phyloP scores from a whole-genome alignment of 2,113 vertebrate species.

The Hypanus sabinus region DNA sequence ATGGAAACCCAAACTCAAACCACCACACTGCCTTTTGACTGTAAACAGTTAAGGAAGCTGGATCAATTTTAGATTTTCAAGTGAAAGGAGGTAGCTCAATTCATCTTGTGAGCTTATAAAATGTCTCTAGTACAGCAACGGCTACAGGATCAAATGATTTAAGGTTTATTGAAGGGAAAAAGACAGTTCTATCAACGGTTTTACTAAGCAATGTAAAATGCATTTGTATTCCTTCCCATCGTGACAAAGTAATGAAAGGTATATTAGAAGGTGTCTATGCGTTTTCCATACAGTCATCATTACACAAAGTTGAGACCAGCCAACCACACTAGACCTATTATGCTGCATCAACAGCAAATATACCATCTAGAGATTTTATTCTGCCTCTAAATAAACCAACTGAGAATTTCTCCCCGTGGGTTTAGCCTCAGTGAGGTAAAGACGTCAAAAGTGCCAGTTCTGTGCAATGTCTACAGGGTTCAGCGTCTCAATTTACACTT shows the following conservation, averaged over 20 bases:
- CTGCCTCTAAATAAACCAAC: not conserved
- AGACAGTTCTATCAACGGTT: not conserved
- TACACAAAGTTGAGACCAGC: not conserved
- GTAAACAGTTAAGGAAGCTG: not conserved
- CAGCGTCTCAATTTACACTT: not conserved
- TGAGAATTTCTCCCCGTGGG: not conserved
- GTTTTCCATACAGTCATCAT: conserved; percentile 23
- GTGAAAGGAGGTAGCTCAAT: not conserved
- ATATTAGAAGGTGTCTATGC: not conserved
- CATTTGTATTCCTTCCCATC: not conserved
- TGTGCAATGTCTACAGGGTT: not conserved
- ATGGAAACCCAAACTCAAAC: too few species aligned
- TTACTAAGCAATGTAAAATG: not conserved
- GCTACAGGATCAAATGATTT: not conserved
- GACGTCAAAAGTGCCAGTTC: not conserved
- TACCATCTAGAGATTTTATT: not conserved
- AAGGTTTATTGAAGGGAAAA: not conserved
- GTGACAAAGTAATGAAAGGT: not conserved
- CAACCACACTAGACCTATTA: conserved; percentile 17
- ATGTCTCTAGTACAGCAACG: not conserved
- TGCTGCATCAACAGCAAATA: conserved; percentile 2
- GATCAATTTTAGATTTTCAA: not conserved
- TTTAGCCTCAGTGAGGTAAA: not conserved
- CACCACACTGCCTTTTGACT: not conserved
- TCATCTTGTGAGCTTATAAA: not conserved